These are phyloP conservation scores for Galerucella pusilla DNA, from an alignment of 2,888 invertebrate species.

Conservation along the genomic window DNA sequence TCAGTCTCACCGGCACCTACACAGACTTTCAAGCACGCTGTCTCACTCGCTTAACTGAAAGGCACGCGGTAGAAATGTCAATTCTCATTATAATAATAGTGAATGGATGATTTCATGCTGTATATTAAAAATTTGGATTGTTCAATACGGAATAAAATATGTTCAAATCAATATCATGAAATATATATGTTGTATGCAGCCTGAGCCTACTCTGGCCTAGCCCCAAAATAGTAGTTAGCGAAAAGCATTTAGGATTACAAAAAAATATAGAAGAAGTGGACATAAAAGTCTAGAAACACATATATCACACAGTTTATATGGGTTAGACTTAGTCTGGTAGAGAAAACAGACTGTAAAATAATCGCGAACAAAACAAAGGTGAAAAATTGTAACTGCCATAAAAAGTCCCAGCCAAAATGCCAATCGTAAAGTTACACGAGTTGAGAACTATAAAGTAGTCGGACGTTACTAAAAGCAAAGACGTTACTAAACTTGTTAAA, in stretches of 20 bases:
- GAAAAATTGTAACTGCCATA: slow-evolving; percentile 64
- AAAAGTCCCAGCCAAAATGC: slow-evolving; percentile 60
- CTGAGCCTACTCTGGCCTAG: neutral
- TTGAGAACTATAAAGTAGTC: slow-evolving; percentile 58
- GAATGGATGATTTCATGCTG: no score
- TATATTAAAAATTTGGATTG: no score
- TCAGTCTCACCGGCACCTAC: no score
- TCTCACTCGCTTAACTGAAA: no score
- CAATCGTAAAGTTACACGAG: slow-evolving; percentile 60
- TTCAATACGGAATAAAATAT: no score
- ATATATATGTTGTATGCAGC: neutral
- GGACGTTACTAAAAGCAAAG: slow-evolving; percentile 19
- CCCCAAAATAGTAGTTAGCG: slow-evolving; percentile 28
- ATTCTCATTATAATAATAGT: no score
- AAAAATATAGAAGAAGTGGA: slow-evolving; percentile 47
- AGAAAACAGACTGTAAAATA: slow-evolving; percentile 63
- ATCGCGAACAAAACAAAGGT: slow-evolving; percentile 63
- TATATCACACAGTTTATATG: slow-evolving; percentile 66
- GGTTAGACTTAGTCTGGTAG: slow-evolving; percentile 62
- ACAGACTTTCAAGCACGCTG: no score
- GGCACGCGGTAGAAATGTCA: no score
- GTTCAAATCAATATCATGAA: no score
- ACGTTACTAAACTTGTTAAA: slow-evolving; percentile 12
- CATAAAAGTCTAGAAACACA: slow-evolving; percentile 63
- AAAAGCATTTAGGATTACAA: slow-evolving; percentile 34